Base-by-base conservation (phyloP, 2,797 vertebrate species). In the Bucorvus abyssinicus region DNA sequence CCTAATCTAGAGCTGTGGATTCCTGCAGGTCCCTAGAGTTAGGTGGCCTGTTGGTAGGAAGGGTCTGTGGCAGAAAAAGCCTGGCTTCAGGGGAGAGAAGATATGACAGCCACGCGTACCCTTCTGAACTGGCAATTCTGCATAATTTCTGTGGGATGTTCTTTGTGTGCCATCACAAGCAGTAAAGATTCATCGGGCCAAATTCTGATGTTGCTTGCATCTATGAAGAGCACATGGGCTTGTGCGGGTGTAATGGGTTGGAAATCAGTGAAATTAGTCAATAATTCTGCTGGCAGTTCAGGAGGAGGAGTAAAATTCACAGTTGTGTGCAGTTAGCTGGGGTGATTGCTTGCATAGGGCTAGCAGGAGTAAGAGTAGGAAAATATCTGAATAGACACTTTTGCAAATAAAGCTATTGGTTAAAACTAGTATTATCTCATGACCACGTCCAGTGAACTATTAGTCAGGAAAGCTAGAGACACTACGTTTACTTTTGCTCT, bases 401-500 rank as follows among this genome's bases (percentile, higher is more conserved):
- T 22, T 45, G 44, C 32, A 67, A 74, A 86, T 84, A 36, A 52
- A 65, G 24, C 22, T 32, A 14, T 23, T 84, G 30, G 34, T 73
- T 94, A 82, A 81, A 91, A 44, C 14, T 30, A 7, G 19, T 77
- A 40, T 42, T 80, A 73, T 45, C 14, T 81, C 36, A 52, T 88
- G 74, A 86, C 22, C 16, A 23, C 24, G 71, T 90, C 80, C 70
- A 89, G 64, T 57, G 90, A 82, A 52, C 36, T 87, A 20, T 92
- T 97, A 94, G 34, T 89, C 67, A 89, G 49, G 38, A 93, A 94
- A 93, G 29, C 16, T 44, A 82, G 71, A 87, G 86, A 84, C 92
- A 38, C 63, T 75, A 83, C 57, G 55, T 85, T 69, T 91, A 74
- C 60, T 89, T 95, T 96, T 84, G 59, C 70, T 92, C 24, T n/a